Base-by-base conservation (phyloP, 1,140 invertebrate species). In the Trichogramma pretiosum region DNA sequence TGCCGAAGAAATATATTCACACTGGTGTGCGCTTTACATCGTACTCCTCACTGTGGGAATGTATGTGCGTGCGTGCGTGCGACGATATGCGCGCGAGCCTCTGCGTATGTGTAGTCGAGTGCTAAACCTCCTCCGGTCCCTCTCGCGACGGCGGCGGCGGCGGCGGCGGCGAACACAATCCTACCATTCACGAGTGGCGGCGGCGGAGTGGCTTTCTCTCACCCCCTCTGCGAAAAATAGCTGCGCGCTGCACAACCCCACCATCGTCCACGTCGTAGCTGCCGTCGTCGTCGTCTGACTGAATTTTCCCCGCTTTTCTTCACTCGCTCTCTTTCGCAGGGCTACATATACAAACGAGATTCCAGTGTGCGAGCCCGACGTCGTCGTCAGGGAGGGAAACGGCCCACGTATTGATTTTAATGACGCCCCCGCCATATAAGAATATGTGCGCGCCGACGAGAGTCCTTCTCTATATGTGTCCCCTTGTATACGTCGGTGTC, bases 321-420 rank as follows among this genome's bases (percentile, higher is more conserved):
- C 50, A 46, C 54, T 34, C 33, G 35, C 40, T 21, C 24, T 37
- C 35, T 40, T 51, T 43, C 28, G 48, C 18, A 36, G 33, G 16
- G 28, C 33, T 13, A 54, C 33, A 39, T 35, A 42, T 55, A 52
- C 24, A 55, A 46, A 52, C 60, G 24, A 41, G 35, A 45, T 38
- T 42, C 24, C 26, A 30, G 8, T 8, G 13, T 7, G 13, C 26
- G 26, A 7, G 13, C 33, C 33, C 33, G 13, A 22, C 41, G 41
- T 18, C 11, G 21, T 10, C 19, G 24, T 21, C 14, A 55, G 56
- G 53, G 56, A 61, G 57, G 52, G 57, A 60, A 56, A 57, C 60
- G 58, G 56, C 57, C 59, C 58, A 56, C 60, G 69, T 72, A 72
- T 72, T 72, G 69, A 70, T 72, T 72, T 72, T 70, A 72, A 72